Base-by-base conservation (phyloP, 2,888 invertebrate species). In the Platycheirus rosarum region DNA sequence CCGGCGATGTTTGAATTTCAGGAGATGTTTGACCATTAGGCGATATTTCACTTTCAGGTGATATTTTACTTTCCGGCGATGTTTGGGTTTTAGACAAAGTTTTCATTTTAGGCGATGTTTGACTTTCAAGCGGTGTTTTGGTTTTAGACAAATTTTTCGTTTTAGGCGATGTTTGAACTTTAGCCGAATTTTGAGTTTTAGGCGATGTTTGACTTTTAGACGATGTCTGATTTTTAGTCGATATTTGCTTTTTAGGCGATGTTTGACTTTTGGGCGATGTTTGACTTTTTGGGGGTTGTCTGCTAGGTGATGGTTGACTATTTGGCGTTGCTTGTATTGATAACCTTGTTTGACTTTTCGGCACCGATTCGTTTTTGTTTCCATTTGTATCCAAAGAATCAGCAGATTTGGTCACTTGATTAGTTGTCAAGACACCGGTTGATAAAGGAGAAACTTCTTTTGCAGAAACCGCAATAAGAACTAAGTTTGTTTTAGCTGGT, bases 141-240 rank as follows among this genome's bases (percentile, higher is more conserved):
- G n/a, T n/a, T n/a, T n/a, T n/a, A n/a, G n/a, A n/a, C n/a, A n/a
- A n/a, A n/a, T n/a, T n/a, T n/a, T n/a, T n/a, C n/a, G n/a, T n/a
- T n/a, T n/a, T n/a, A n/a, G n/a, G n/a, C 7, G 65, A 48, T 48
- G 70, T 84, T 42, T 75, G 74, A 26, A 55, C 66, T 23, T 82
- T 68, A 20, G 35, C 14, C 4, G 44, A 1, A n/a, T n/a, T n/a
- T n/a, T 46, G 60, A 5, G 66, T 79, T 44, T 66, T 79, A 4
- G 65, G 11, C 7, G 65, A 48, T 48, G 70, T 84, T 42, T 75
- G 74, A 26, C 62, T 66, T 23, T 82, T 68, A 20, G 35, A 8
- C 7, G 65, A 48, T 48, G 70, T 84, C 35, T 75, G 74, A 26
- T 55, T 66, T 23, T 82, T 68, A 20, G 35, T 44, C 4, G 44